These are phyloP conservation scores for Scolopax bukidnonensis DNA, from an alignment of 2,797 vertebrate species.

Conservation along the genomic window DNA sequence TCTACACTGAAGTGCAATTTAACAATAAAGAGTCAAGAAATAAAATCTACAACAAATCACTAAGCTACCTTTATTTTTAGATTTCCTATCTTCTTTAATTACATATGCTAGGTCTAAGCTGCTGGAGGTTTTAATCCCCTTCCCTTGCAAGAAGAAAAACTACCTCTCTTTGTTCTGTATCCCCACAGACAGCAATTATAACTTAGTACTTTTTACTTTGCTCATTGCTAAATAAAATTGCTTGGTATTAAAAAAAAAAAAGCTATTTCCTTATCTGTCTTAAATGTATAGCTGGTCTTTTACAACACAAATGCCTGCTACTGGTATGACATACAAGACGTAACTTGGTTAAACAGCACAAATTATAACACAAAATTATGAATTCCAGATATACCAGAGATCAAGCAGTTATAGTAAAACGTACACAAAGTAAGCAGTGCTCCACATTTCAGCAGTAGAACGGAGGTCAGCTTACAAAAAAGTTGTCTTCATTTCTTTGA, in stretches of 20 bases:
- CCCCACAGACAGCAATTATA: neutral
- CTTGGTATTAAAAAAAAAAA: neutral
- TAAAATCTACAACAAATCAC: neutral
- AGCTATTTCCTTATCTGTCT: neutral
- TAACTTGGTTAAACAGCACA: neutral
- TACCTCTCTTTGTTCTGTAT: neutral
- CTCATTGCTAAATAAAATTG: neutral
- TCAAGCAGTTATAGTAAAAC: neutral
- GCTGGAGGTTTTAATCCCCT: slow-evolving; percentile 44
- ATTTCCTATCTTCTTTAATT: slow-evolving; percentile 24
- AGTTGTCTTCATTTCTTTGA: neutral
- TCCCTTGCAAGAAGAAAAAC: neutral
- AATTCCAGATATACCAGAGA: neutral
- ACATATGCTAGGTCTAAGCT: slow-evolving; percentile 2
- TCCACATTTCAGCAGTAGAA: neutral
- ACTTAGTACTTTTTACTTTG: neutral
- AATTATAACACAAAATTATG: neutral
- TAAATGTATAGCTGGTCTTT: neutral
- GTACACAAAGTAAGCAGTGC: neutral
- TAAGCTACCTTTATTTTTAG: slow-evolving; percentile 37
- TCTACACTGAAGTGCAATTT: neutral
- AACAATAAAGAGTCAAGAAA: neutral
- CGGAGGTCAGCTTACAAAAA: neutral
- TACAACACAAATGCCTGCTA: neutral
- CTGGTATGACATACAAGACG: neutral